A percentile compares a stretch with the other conserved stretches of the same genome.
These are phyloP conservation scores for Actinopyga echinites DNA, from an alignment of 53 echinoderm and acorn worm genomes.

Conservation along the genomic window DNA sequence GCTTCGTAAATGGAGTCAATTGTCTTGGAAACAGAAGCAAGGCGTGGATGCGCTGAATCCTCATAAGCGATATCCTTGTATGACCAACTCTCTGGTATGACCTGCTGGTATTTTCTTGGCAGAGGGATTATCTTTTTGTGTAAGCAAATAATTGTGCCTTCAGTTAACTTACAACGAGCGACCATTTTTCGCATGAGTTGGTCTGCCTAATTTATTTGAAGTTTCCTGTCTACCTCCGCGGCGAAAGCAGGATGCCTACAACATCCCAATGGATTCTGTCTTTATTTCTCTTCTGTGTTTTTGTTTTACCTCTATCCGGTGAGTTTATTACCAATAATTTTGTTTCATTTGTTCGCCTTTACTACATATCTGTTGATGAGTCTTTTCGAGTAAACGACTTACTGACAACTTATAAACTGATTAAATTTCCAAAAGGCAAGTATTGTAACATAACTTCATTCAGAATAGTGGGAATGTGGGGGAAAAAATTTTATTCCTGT, in stretches of 20 bases:
- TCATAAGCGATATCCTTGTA: background rate
- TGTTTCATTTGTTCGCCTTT: background rate
- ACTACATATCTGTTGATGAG: background rate
- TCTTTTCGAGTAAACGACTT: no score
- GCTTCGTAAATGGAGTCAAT: conserved; percentile 33
- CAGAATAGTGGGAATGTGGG: no score
- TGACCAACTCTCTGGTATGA: no score
- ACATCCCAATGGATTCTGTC: conserved; percentile 23
- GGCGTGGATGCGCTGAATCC: conserved; percentile 13
- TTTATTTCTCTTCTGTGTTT: conserved; percentile 1
- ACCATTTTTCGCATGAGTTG: no score
- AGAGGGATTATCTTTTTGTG: conserved; percentile 1
- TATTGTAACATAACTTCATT: no score
- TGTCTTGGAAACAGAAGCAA: conserved; percentile 16
- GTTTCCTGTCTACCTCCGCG: no score
- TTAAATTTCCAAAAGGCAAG: no score
- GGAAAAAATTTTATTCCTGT: no score
- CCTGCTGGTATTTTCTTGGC: background rate
- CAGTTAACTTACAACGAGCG: no score
- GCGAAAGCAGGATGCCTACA: conserved; percentile 15
- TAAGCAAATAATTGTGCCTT: no score
- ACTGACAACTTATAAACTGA: no score
- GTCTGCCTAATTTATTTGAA: no score
- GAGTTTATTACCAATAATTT: background rate
- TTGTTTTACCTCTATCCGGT: conserved; percentile 28